Evolutionary conservation across 2,797 vertebrate genomes (phyloP), one percentile per base, ranked within the genome.

Genomic region (Buceros bicornis): DNA sequence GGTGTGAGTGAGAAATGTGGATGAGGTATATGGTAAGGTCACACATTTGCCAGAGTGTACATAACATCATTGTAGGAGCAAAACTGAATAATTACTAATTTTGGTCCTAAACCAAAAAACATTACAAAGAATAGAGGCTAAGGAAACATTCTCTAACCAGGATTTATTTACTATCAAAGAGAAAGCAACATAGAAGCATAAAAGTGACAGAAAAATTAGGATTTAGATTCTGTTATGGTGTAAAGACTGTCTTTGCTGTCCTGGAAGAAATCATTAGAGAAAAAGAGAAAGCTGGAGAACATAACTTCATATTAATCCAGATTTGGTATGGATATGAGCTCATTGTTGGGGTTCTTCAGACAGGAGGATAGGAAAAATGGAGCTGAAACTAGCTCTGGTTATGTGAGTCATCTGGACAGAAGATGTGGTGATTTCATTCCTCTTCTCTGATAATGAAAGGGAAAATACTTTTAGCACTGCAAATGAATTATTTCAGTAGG

Each of bases 81-180:
- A 73, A 83, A 82, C 1, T 2, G 15, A 86, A 17, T 45, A 79
- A 56, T 42, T 62, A 40, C 35, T 67, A 16, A 57, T 66, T 40
- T 40, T 40, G 37, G 35, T n/a, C 33, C 51, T 90, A 72, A 82
- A 82, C 42, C 47, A 90, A 81, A 79, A 87, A 85, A 65, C 10
- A 26, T 62, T 48, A 82, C 53, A 50, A 2, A 45, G 43, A 91
- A 67, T 14, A 91, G 66, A 82, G 37, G 8, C 42, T 48, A 79
- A 76, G 42, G 42, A 87, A 95, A 77, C 16, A 54, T 25, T 67
- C 6, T 74, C 50, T 80, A 87, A 60, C 13, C 31, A 57, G 33
- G 58, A 79, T 82, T 83, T 60, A 78, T 79, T 87, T 80, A 82
- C 31, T 93, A 47, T 64, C 53, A 89, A 83, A 82, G 31, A 84